These are phyloP conservation scores for Rhopalosiphum padi DNA, from an alignment of 1,140 invertebrate genomes.

Conservation along the genomic window DNA sequence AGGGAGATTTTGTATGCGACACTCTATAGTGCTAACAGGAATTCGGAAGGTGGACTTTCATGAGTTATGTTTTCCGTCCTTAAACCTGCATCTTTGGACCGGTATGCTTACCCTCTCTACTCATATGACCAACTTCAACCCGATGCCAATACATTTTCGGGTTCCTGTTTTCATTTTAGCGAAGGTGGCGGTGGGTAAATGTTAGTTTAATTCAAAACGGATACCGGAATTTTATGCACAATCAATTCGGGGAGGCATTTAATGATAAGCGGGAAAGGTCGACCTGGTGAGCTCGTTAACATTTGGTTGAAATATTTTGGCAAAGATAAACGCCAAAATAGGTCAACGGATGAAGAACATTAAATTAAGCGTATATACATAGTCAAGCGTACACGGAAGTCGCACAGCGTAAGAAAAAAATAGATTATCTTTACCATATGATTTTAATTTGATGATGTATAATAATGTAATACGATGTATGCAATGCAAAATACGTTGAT, in stretches of 20 bases:
- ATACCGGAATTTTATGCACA: slow-evolving; percentile 50
- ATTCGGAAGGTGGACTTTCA: slow-evolving; percentile 22
- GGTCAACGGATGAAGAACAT: slow-evolving; percentile 39
- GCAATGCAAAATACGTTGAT: neutral
- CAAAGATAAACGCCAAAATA: slow-evolving; percentile 50
- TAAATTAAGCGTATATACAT: neutral
- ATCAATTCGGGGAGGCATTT: slow-evolving; percentile 27
- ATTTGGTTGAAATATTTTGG: slow-evolving; percentile 50
- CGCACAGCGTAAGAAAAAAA: neutral
- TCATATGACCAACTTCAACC: neutral
- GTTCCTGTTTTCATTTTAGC: neutral
- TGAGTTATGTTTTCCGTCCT: slow-evolving; percentile 49
- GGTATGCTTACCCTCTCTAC: neutral
- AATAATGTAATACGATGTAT: too few species aligned
- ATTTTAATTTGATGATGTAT: slow-evolving; percentile 19
- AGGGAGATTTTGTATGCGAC: neutral
- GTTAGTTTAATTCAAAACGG: slow-evolving; percentile 36
- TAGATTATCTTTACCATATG: neutral
- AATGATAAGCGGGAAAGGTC: slow-evolving; percentile 55
- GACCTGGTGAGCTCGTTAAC: slow-evolving; percentile 53
- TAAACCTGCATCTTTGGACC: slow-evolving; percentile 15
- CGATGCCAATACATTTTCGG: neutral
- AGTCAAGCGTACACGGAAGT: neutral
- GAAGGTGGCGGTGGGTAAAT: neutral
- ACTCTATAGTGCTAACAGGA: slow-evolving; percentile 11